phyloP scores from a whole-genome alignment of 2,797 vertebrate species.

The Sebastes paucispinis region DNA sequence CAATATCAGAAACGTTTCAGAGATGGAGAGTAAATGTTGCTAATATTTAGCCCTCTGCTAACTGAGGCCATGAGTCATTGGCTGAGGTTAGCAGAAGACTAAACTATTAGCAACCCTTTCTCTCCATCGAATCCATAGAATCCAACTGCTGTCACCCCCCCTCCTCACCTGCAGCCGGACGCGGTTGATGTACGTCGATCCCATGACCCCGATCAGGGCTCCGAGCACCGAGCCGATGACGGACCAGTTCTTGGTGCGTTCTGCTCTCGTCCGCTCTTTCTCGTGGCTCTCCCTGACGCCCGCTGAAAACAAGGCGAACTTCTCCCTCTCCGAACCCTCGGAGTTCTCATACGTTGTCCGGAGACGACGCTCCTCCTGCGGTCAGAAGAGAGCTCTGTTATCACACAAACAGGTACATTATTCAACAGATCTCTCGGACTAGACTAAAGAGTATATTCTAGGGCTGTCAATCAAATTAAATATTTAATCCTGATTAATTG shows the following conservation, averaged over 20 bases:
- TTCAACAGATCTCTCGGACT: not conserved
- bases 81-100: too few species aligned
- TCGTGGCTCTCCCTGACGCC: conserved; percentile 94
- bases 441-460: too few species aligned
- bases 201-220: conserved; percentile 94
- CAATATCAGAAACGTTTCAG: too few species aligned
- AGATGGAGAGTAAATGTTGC: rapidly evolving
- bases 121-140: too few species aligned
- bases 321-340: conserved; percentile 90
- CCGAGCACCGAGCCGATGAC: conserved; percentile 94
- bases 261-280: conserved; percentile 92
- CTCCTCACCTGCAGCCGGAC: conserved; percentile 85
- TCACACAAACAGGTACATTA: not conserved
- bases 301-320: conserved; percentile 92
- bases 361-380: conserved; percentile 92
- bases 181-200: conserved; percentile 95
- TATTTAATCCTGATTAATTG: too few species aligned
- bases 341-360: conserved; percentile 83
- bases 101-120: too few species aligned
- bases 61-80: too few species aligned
- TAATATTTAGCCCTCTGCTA: too few species aligned
- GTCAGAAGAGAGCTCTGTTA: not conserved
- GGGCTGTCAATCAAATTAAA: too few species aligned
- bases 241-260: conserved; percentile 99
- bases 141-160: rapidly evolving